Base-by-base conservation (phyloP, 2,113 vertebrate species). In the Thryonomys swinderianus region DNA sequence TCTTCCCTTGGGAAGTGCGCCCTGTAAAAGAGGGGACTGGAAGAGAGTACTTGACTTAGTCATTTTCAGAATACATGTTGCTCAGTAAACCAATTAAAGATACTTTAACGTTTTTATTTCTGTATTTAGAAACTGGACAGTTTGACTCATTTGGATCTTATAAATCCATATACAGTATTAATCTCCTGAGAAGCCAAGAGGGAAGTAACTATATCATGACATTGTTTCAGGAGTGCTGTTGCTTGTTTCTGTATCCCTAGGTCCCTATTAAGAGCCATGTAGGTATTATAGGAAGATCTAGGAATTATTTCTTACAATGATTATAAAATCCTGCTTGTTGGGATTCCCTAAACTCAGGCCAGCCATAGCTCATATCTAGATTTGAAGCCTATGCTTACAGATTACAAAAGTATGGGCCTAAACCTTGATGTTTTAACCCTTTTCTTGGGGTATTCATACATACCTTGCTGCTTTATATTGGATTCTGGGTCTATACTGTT, bases 121-220 rank as follows among this genome's bases (percentile, higher is more conserved):
- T 83, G 34, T 76, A 45, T 84, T 80, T 95, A 57, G 25, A 87
- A 84, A 16, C 85, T 90, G 37, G 32, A 66, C 86, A 88, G 48
- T 88, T 86, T 55, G 61, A 71, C 7, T 84, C 57, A 14, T 69
- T 94, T 91, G 76, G 16, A 5, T 80, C 32, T 91, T 94, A 55
- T 45, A 59, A 95, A 69, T 88, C 34, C 53, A 92, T 7, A 27
- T 48, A 57, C 23, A 48, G 20, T 81, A 0, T 76, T 91, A 82
- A 9, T 69, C 25, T 83, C 25, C 25, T 20, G 42, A 74, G 30
- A 78, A 76, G 32, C 7, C 14, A 42, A 34, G 57, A 88, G 9
- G 69, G 16, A 53, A 10, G 20, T 48, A 2, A 40, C 1, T 59
- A 16, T n/a, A 40, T 66, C 11, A 73, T 64, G 8, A 48, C 37